Evolutionary conservation across 2,797 vertebrate species (phyloP).

Genomic region (Chelidonichthys spinosus): DNA sequence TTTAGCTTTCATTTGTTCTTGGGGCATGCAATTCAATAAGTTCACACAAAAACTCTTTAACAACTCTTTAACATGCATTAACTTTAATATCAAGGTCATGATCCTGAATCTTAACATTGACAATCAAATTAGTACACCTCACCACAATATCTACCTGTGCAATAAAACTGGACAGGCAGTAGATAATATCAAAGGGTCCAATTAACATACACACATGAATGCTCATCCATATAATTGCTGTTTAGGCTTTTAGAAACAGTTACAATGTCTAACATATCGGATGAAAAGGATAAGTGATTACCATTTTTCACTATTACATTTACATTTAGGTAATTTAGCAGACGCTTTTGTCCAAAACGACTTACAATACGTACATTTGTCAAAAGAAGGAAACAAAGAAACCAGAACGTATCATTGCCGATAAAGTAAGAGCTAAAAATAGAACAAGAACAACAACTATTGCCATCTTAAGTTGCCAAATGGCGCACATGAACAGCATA

Average conservation of each 20-base stretch:
- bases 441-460: too few relatives aligned
- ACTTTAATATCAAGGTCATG: neutral
- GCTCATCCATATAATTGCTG: neutral
- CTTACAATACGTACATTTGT: too few relatives aligned
- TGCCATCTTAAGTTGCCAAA: neutral
- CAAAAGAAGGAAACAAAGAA: too few relatives aligned
- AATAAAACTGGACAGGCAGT: neutral
- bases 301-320: neutral
- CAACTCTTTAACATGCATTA: neutral
- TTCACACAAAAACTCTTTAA: neutral
- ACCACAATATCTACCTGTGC: neutral
- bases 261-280: neutral
- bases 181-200: neutral
- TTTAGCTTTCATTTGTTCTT: neutral
- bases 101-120: neutral
- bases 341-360: too few relatives aligned
- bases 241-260: neutral
- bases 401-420: too few relatives aligned
- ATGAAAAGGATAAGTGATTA: neutral
- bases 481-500: neutral
- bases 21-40: neutral
- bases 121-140: neutral
- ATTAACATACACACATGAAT: neutral
- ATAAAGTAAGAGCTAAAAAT: too few relatives aligned
- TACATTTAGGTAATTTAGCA: too few relatives aligned